A percentile compares a stretch with the other conserved stretches of the same genome.
These are phyloP conservation scores for Caenorhabditis japonica DNA, from an alignment of 2,888 invertebrate genomes.

Conservation along the genomic window DNA sequence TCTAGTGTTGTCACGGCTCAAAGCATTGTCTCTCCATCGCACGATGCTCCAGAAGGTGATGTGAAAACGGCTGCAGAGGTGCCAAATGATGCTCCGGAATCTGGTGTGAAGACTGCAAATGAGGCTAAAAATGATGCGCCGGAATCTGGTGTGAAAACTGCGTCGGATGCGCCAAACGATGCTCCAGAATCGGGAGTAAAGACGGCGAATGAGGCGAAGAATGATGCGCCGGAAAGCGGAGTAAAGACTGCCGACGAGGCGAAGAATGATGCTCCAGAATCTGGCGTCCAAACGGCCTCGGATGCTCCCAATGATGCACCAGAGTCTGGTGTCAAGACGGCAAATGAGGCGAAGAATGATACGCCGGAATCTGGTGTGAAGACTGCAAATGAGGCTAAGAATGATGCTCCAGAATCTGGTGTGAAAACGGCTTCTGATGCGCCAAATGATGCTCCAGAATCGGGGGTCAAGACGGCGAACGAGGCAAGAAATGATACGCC, in stretches of 20 bases:
- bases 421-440: constrained; percentile 31
- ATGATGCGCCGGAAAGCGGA: constrained; percentile 25
- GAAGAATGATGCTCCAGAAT: constrained; percentile 18
- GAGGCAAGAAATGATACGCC: constrained; percentile 24
- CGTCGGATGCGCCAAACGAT: constrained; percentile 6
- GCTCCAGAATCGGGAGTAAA: constrained; percentile 31
- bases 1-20: constrained; percentile 25
- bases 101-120: constrained; percentile 33
- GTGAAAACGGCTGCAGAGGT: constrained; percentile 23
- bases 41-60: constrained; percentile 16
- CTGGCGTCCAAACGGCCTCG: constrained; percentile 32
- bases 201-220: constrained; percentile 18
- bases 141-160: constrained; percentile 41
- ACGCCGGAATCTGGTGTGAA: constrained; percentile 37
- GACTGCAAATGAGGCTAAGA: constrained; percentile 20
- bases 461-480: constrained; percentile 9
- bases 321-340: constrained; percentile 24
- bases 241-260: constrained; percentile 35
- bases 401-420: constrained; percentile 28
- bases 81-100: constrained; percentile 19
- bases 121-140: constrained; percentile 16
- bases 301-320: constrained; percentile 6
- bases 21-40: constrained; percentile 16
- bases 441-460: constrained; percentile 15
- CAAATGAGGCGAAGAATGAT: constrained; percentile 7